Evolutionary conservation across 1,140 invertebrate species (phyloP).

Genomic region (Parapsyche elsis): DNA sequence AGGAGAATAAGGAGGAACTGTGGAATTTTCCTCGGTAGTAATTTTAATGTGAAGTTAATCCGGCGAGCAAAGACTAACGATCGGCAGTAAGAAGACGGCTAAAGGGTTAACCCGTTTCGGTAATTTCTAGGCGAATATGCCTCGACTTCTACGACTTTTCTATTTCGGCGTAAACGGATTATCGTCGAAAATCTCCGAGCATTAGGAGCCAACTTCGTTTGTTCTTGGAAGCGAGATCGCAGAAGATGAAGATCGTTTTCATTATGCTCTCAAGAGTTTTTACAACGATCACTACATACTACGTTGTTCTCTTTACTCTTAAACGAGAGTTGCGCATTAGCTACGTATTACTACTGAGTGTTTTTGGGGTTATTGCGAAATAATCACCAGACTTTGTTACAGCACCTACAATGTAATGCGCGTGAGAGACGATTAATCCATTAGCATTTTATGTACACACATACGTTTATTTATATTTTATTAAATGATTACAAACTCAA

Average conservation of each 20-base stretch:
- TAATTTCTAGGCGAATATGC: neutral
- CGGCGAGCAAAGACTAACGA: slow-evolving; percentile 5
- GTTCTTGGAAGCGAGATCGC: neutral
- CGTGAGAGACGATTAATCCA: no score
- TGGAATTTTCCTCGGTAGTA: neutral
- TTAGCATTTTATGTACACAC: no score
- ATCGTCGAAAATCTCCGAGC: neutral
- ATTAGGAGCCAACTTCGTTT: neutral
- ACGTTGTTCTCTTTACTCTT: no score
- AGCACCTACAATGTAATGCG: no score
- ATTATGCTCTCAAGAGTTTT: neutral
- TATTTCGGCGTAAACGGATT: neutral
- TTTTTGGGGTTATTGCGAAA: no score
- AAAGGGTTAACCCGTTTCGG: neutral
- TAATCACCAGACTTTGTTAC: no score
- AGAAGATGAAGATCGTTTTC: neutral
- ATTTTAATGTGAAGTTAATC: slow-evolving; percentile 8
- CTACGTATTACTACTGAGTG: no score
- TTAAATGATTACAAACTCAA: no score
- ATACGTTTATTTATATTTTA: no score
- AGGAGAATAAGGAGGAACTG: no score
- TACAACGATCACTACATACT: neutral
- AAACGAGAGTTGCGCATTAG: no score
- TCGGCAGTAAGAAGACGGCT: neutral
- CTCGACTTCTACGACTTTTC: neutral